Evolutionary conservation across 2,113 vertebrate species (phyloP).

Genomic region (Mugil cephalus): DNA sequence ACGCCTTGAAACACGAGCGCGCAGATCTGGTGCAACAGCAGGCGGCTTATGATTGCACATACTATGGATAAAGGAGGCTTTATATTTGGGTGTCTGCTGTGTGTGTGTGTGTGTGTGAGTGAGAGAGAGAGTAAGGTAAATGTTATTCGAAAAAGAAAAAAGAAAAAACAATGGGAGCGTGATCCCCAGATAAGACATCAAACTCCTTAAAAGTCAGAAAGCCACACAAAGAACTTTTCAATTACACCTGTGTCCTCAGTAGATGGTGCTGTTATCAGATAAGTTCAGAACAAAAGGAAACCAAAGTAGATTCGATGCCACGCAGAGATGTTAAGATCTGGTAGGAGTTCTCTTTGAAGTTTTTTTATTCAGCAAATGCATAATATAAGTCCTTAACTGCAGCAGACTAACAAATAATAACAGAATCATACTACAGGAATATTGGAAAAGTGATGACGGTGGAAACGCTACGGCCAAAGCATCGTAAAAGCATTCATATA

Average conservation of each 20-base stretch:
- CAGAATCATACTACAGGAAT: conserved; percentile 2
- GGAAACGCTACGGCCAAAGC: conserved; percentile 5
- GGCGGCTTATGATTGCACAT: background rate
- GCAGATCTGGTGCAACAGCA: conserved; percentile 2
- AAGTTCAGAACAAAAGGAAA: background rate
- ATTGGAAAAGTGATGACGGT: background rate
- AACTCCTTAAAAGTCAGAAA: background rate
- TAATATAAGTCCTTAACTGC: conserved; percentile 9
- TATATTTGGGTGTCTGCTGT: background rate
- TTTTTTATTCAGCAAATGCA: conserved; percentile 58
- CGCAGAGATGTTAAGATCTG: background rate
- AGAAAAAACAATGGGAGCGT: background rate
- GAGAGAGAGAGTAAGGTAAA: too few relatives aligned
- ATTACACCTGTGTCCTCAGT: conserved; percentile 30
- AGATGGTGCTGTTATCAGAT: conserved; percentile 39
- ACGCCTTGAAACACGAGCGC: background rate
- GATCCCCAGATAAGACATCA: background rate
- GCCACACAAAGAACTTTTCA: background rate
- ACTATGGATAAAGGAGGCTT: background rate
- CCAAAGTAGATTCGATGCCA: background rate
- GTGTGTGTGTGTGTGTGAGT: too few relatives aligned
- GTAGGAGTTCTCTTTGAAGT: conserved; percentile 5
- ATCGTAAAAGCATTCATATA: conserved; percentile 3
- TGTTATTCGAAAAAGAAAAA: too few relatives aligned
- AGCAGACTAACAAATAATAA: conserved; percentile 25